Base-by-base conservation (phyloP, 2,888 invertebrate genomes). In the Drosophila subquinaria region DNA sequence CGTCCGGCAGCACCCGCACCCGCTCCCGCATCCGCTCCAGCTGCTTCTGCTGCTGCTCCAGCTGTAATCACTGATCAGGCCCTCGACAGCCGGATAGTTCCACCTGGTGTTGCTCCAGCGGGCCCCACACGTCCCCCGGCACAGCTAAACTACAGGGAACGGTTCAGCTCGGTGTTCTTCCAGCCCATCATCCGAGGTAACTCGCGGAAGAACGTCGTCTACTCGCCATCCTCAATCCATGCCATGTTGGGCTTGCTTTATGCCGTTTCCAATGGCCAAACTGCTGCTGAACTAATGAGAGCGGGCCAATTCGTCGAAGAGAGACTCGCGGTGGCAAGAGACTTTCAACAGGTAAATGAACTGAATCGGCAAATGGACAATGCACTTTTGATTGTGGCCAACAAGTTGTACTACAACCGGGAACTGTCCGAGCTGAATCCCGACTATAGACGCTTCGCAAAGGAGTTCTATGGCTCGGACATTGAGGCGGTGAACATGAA, bases 221-320 rank as follows among this genome's bases (percentile, higher is more conserved):
- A 87, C 17, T 92, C 92, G 0, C 92, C 92, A 3, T 64, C 86
- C 35, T 96, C 97, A 4, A 88, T 97, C 63, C 96, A 97, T 91
- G 88, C 96, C 65, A 94, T 96, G 0, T 89, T 97, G 69, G 95
- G 95, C 0, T 94, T 97, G 79, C 92, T 97, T 1, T 95, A 95
- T 57, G 95, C 96, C 90, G 96, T 96, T 0, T 95, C 97, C 0
- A 93, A 93, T 3, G 95, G 95, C 0, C 71, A 91, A 10, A 90
- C 92, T 0, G 69, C 68, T 3, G 20, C 55, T 0, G 91, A 92
- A 17, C 62, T 92, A 4, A 60, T 75, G n/a, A 13, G 36, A 0
- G 81, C 69, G 0, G 85, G 90, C 0, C 69, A 52, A 1, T 73
- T 91, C 45, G 61, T 68, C 0, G 4, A 6, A 0, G 50, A 55